Evolutionary conservation across 2,113 vertebrate species (phyloP).

Genomic region (Dolichotis patagonum): DNA sequence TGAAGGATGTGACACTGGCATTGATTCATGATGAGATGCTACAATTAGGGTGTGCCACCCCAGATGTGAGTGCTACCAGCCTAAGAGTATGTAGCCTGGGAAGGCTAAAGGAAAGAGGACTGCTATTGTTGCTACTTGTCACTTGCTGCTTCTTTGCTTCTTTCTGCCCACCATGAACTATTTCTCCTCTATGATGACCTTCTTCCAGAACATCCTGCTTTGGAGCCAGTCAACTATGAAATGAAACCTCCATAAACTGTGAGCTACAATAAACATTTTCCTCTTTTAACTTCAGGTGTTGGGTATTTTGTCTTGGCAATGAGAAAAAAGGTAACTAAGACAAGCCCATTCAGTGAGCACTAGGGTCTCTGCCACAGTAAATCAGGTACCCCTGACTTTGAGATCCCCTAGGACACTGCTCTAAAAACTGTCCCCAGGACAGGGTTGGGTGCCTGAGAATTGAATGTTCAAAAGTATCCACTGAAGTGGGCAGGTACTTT

Average conservation of each 20-base stretch:
- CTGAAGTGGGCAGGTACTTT: not conserved
- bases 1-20: not conserved
- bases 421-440: not conserved
- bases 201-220: not conserved
- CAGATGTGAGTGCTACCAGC: not conserved
- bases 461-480: constrained; percentile 17
- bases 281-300: not conserved
- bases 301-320: not conserved
- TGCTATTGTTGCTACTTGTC: not conserved
- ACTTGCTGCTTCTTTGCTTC: not conserved
- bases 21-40: not conserved
- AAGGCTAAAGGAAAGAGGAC: not conserved
- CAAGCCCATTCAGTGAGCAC: not conserved
- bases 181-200: not conserved
- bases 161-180: not conserved
- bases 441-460: not conserved
- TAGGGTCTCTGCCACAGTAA: not conserved
- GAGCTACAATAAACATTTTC: not conserved
- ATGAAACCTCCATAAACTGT: not conserved
- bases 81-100: not conserved
- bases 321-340: not conserved
- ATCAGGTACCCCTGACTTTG: not conserved
- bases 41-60: not conserved
- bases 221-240: not conserved
- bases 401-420: not conserved